A percentile compares a stretch with the other conserved stretches of the same genome.
These are phyloP conservation scores for Sitta europaea DNA, from an alignment of 2,113 vertebrate species.

Conservation along the genomic window DNA sequence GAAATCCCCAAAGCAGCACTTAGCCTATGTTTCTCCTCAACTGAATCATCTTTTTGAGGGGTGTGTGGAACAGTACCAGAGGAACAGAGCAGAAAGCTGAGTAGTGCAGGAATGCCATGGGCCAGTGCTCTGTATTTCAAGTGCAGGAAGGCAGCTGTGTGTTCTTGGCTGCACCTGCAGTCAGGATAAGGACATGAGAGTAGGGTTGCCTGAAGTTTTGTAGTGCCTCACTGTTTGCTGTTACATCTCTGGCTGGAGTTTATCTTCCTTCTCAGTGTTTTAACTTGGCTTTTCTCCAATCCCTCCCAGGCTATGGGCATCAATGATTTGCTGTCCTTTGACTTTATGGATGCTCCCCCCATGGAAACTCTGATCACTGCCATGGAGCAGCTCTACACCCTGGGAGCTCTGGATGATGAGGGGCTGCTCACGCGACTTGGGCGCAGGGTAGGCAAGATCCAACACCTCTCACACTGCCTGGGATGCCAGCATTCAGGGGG, in stretches of 20 bases:
- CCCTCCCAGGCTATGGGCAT: conserved; percentile 91
- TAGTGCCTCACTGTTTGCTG: not conserved
- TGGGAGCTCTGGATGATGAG: conserved; percentile 95
- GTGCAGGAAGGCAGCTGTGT: not conserved
- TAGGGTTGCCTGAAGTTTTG: not conserved
- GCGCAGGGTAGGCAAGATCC: conserved; percentile 79
- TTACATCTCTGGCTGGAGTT: not conserved
- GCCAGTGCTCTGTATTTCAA: not conserved
- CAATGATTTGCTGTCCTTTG: conserved; percentile 96
- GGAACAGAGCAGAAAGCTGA: not conserved
- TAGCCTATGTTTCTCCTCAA: accelerated
- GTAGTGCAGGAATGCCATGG: not conserved
- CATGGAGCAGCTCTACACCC: conserved; percentile 97
- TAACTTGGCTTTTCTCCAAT: not conserved
- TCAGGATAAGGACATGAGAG: not conserved
- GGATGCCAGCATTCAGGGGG: not conserved
- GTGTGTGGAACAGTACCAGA: not conserved
- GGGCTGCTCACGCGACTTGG: conserved; percentile 93
- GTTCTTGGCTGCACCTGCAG: accelerated
- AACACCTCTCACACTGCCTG: not conserved
- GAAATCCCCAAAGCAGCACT: not conserved
- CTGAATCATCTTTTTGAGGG: not conserved
- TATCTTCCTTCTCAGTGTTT: not conserved
- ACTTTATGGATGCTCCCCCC: conserved; percentile 98
- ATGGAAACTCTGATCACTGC: conserved; percentile 99